Evolutionary conservation across 2,797 vertebrate species (phyloP), one percentile per base, ranked within the genome.

Genomic region (Sylvilagus floridanus): DNA sequence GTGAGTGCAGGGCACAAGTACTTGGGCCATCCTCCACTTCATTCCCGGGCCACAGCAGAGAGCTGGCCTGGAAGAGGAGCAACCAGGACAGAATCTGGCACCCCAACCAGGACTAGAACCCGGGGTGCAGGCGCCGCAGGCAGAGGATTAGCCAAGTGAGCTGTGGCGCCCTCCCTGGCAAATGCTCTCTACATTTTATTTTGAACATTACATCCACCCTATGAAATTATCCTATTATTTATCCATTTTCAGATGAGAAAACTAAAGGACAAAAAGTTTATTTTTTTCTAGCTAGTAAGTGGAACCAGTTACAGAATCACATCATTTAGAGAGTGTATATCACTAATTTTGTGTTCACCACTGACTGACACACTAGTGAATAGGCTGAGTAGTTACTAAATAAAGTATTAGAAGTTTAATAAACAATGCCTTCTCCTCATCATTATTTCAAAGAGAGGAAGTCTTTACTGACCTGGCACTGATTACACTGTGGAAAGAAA

Each of bases 371-470:
- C 57, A 57, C 9, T 79, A 3, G 42, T 1, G 22, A 65, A 90
- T 57, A 54, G 0, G 2, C 12, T 28, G 54, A 88, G 84, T 91
- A 72, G 60, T 86, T 47, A 69, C 42, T 73, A 81, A 85, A 12
- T 68, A 19, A 21, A 16, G 5, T 50, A 50, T 30, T 66, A 54
- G 37, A 95, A 78, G 60, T 2, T 78, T 68, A 63, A 79, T 84
- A 52, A 91, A 72, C 3, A 84, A 77, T 8, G 11, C 1, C 7
- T 47, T 72, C 7, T 42, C 24, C 21, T 73, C 11, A 63, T 69
- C 32, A 69, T 50, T 88, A 4, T 88, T 93, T 89, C n/a, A 73
- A 88, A 42, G 57, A 93, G 19, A 62, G 42, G 26, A 88, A 28
- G 32, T 21, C 47, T 37, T 92, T 63, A 32, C 17, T 78, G 54